Percentiles rank a stretch among this genome's conserved stretches.
These are phyloP conservation scores for Ictalurus punctatus DNA, from an alignment of 2,113 vertebrate genomes.

Conservation along the genomic window DNA sequence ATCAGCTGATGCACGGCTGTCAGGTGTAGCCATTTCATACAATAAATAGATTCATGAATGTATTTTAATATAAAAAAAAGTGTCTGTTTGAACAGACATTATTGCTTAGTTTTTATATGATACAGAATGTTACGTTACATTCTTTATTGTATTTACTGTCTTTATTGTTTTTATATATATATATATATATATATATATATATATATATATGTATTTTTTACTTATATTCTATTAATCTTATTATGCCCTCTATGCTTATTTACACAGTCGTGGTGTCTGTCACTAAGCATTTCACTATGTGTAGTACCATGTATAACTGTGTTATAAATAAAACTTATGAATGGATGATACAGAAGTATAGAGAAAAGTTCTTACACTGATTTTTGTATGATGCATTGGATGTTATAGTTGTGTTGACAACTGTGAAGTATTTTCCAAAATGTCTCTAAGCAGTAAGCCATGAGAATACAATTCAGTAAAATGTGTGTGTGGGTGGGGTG, in stretches of 20 bases:
- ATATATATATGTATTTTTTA: background rate
- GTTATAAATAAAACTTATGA: background rate
- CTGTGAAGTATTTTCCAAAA: background rate
- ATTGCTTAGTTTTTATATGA: background rate
- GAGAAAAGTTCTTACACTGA: background rate
- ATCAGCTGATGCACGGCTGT: background rate
- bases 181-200: background rate
- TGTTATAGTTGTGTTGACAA: background rate
- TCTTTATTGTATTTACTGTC: background rate
- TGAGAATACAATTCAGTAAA: background rate
- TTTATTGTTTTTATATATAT: background rate
- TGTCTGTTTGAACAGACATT: background rate
- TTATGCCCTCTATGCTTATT: background rate
- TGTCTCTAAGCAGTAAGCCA: background rate
- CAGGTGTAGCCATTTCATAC: background rate
- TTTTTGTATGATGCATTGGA: background rate
- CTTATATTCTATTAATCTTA: background rate
- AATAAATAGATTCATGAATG: background rate
- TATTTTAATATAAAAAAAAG: background rate
- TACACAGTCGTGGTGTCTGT: background rate
- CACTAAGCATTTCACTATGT: background rate
- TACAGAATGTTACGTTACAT: background rate
- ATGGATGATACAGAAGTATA: background rate
- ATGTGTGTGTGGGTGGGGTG: background rate
- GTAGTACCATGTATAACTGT: background rate